Conservation (phyloP, 2,113 vertebrate genomes). For the Pionites leucogaster region DNA sequence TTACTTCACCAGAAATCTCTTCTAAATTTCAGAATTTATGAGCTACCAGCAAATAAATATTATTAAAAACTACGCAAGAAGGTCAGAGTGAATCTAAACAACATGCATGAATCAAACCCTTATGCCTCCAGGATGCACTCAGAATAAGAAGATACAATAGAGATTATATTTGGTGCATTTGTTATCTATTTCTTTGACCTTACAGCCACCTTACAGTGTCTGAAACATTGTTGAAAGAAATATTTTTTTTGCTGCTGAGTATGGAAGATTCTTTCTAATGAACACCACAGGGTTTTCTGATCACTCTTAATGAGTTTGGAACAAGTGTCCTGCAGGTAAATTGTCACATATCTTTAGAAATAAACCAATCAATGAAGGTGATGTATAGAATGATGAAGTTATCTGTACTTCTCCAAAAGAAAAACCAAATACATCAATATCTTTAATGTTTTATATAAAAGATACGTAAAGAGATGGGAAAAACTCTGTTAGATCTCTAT, state of each 20-base stretch:
- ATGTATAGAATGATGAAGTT: conserved; percentile 29
- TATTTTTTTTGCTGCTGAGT: conserved; percentile 39
- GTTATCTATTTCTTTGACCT: conserved; percentile 68
- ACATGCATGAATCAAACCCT: not conserved
- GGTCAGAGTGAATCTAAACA: not conserved
- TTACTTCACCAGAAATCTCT: conserved; percentile 29
- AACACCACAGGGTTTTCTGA: conserved; percentile 74
- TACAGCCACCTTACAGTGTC: conserved; percentile 49
- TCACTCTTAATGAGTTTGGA: conserved; percentile 67
- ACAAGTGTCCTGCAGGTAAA: conserved; percentile 54
- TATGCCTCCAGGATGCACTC: not conserved
- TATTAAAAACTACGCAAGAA: conserved; percentile 47
- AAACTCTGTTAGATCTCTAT: not conserved
- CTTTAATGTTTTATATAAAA: conserved; percentile 9
- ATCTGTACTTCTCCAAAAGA: not conserved
- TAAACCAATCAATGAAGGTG: conserved; percentile 54
- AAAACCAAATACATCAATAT: conserved; percentile 47
- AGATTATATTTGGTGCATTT: conserved; percentile 40
- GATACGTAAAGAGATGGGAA: conserved; percentile 4
- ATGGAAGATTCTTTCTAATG: conserved; percentile 69
- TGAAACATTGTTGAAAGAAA: conserved; percentile 46
- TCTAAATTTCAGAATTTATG: conserved; percentile 49
- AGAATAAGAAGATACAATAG: conserved; percentile 17
- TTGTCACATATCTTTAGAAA: conserved; percentile 69
- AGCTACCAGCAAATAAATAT: conserved; percentile 36